Evolutionary conservation across 2,797 vertebrate species (phyloP), one percentile per base, ranked within the genome.

Genomic region (Mergus octosetaceus): DNA sequence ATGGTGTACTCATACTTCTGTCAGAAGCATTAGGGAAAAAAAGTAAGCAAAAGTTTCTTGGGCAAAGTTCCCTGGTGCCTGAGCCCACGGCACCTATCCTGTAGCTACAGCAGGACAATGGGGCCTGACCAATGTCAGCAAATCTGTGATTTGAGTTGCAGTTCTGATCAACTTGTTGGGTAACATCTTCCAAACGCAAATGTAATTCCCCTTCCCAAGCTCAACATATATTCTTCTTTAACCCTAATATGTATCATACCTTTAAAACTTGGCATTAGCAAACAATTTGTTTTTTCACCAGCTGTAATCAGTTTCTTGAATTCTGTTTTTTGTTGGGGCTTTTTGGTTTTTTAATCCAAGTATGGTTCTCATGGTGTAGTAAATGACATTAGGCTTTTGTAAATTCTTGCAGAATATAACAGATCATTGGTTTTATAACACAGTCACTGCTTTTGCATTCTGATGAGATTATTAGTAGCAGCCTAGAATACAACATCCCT

Each of bases 351-450:
- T 98, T 97, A 97, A 97, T 96, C 98, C 97, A 98, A 98, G 97
- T 98, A 97, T 98, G 98, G 98, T 98, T 98, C 98, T 98, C 97
- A 82, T 98, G 97, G 97, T 98, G 98, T 98, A 98, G 98, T 98
- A 98, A 98, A 98, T 98, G 98, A 98, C 98, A 98, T 98, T 98
- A 98, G 98, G 98, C 98, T 98, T 98, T 98, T 98, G 98, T 98
- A 98, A 98, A 98, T 98, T 98, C 98, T 98, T 98, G 98, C 98
- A 98, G 98, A 98, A 98, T 98, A 98, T 98, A 98, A 98, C 98
- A 98, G 98, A 98, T 98, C 98, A 98, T 98, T 98, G 98, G 98
- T 98, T 98, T 98, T 98, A 98, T 98, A 98, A 98, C 98, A 98
- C 98, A 98, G 98, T 98, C 97, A 98, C 98, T 98, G 98, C 98